These are phyloP conservation scores for Palythoa grandis DNA, from an alignment of 92 coral and sea anemone species.

Conservation along the genomic window DNA sequence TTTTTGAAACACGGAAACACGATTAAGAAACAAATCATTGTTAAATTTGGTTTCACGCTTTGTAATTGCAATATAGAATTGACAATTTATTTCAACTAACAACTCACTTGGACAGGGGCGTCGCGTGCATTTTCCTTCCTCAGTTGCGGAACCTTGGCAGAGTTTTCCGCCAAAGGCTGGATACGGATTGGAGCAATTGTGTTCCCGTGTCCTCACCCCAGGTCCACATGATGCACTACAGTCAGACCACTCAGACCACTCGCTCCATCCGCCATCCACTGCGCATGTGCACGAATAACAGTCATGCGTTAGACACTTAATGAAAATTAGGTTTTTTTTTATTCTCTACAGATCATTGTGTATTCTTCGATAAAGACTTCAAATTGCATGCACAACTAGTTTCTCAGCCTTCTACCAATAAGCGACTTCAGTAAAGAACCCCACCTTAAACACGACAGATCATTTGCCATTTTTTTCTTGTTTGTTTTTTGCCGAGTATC, in stretches of 20 bases:
- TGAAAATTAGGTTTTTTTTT: too few relatives aligned
- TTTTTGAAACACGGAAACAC: too few relatives aligned
- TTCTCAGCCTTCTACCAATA: too few relatives aligned
- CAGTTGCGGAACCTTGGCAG: conserved; percentile 49
- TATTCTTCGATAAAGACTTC: too few relatives aligned
- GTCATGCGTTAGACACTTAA: not conserved
- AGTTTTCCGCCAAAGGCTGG: conserved; percentile 66
- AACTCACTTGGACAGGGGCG: conserved; percentile 33
- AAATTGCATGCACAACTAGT: too few relatives aligned
- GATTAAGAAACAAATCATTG: too few relatives aligned
- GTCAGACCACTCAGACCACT: conserved; percentile 60
- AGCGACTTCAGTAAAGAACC: too few relatives aligned
- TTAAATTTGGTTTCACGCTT: not conserved
- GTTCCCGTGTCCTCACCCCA: conserved; percentile 58
- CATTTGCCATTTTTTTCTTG: too few relatives aligned
- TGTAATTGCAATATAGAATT: not conserved
- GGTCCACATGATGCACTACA: conserved; percentile 70
- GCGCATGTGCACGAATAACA: not conserved
- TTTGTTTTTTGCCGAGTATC: too few relatives aligned
- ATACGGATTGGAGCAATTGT: conserved; percentile 56
- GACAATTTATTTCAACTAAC: not conserved
- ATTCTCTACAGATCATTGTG: too few relatives aligned
- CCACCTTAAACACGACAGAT: too few relatives aligned
- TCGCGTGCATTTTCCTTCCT: conserved; percentile 40
- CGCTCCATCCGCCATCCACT: conserved; percentile 67